Conservation (phyloP, 2,888 invertebrate genomes). For the Germaria angustata region DNA sequence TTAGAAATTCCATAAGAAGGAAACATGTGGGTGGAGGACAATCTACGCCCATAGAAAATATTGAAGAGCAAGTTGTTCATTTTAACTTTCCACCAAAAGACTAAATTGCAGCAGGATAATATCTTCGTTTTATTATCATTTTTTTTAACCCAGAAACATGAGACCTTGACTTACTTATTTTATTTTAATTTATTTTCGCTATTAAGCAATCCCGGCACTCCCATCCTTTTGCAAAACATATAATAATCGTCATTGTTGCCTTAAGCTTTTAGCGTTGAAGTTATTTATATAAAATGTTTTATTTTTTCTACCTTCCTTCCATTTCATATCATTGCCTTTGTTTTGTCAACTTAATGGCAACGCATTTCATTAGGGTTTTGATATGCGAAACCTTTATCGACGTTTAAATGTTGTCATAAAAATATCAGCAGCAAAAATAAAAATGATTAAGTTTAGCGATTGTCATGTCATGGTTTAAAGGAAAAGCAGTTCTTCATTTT, state of each 20-base stretch:
- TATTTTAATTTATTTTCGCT: too few species aligned
- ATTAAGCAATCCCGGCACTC: neutral
- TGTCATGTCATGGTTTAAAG: neutral
- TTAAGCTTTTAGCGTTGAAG: neutral
- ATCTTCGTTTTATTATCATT: too few species aligned
- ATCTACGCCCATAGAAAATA: too few species aligned
- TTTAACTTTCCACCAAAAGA: too few species aligned
- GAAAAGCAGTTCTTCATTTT: neutral
- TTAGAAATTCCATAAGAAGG: too few species aligned
- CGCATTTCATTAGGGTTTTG: neutral
- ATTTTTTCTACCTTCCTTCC: neutral
- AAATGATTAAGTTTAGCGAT: neutral
- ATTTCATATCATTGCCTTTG: neutral
- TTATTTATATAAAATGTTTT: neutral
- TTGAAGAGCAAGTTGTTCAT: too few species aligned
- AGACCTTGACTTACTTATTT: too few species aligned
- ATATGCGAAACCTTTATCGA: neutral
- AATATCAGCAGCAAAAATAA: neutral
- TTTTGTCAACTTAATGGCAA: neutral
- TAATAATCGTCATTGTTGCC: neutral
- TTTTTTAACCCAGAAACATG: too few species aligned
- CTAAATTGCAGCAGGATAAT: too few species aligned
- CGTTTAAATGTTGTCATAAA: neutral
- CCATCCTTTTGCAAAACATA: neutral
- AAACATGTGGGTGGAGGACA: too few species aligned